Evolutionary conservation across 2,113 vertebrate genomes (phyloP).

Genomic region (Perca flavescens): DNA sequence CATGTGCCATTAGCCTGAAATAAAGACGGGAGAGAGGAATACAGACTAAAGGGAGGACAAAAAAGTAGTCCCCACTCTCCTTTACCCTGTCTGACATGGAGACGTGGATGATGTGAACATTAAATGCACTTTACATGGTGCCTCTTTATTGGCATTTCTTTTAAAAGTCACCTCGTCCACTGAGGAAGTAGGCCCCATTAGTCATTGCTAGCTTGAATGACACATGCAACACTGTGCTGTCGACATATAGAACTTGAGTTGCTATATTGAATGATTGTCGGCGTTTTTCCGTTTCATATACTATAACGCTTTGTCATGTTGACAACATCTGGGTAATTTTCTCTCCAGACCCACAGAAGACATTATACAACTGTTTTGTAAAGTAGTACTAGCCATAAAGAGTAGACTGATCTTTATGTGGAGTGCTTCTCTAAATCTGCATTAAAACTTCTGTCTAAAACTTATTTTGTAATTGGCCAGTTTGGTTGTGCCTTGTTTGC

Average conservation of each 20-base stretch:
- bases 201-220: background rate
- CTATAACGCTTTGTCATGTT: background rate
- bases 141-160: constrained; percentile 37
- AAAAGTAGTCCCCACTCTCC: constrained; percentile 40
- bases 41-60: constrained; percentile 57
- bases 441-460: background rate
- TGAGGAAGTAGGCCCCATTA: background rate
- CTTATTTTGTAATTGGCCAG: too few relatives aligned
- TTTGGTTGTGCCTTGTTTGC: background rate
- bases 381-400: too few relatives aligned
- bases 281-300: too few relatives aligned
- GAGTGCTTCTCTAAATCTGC: background rate
- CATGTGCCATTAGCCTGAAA: constrained; percentile 83
- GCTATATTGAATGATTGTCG: background rate
- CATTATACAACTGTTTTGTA: too few relatives aligned
- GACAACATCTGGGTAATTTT: too few relatives aligned
- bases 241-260: background rate
- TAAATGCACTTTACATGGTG: constrained; percentile 47
- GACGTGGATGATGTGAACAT: constrained; percentile 57
- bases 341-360: too few relatives aligned
- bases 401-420: background rate
- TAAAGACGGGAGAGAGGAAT: constrained; percentile 76
- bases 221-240: background rate
- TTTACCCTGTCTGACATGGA: constrained; percentile 34
- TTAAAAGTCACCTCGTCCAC: constrained; percentile 4